phyloP scores from a whole-genome alignment of 2,113 vertebrate species.

The Parus major region DNA sequence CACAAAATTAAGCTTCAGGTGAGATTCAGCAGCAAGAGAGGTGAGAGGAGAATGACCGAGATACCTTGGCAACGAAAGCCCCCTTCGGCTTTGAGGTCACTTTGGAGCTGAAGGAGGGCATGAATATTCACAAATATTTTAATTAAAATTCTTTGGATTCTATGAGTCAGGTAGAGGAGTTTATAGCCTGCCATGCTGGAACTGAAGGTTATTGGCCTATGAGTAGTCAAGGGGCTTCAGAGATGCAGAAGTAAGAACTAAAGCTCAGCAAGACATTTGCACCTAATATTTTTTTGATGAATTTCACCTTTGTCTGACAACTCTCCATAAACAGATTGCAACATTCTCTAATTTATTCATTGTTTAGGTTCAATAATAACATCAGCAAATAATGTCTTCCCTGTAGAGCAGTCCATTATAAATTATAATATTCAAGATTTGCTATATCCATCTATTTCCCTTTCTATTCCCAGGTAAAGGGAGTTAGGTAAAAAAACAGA shows the following conservation, averaged over 20 bases:
- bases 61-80: background rate
- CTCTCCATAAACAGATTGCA: background rate
- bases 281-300: background rate
- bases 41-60: background rate
- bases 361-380: background rate
- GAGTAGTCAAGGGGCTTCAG: background rate
- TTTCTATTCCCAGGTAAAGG: background rate
- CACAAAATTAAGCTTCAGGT: background rate
- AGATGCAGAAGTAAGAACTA: background rate
- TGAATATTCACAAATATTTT: background rate
- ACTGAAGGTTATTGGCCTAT: background rate
- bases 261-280: background rate
- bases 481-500: background rate
- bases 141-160: background rate
- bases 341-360: constrained; percentile 25
- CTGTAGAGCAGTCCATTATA: background rate
- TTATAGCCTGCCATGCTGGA: background rate
- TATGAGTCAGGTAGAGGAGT: background rate
- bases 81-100: background rate
- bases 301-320: constrained; percentile 23
- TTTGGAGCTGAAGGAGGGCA: background rate
- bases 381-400: background rate
- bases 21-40: background rate
- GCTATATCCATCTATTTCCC: background rate
- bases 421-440: background rate